Evolutionary conservation across 2,888 invertebrate genomes (phyloP).

Genomic region (Temnothorax ravouxi): DNA sequence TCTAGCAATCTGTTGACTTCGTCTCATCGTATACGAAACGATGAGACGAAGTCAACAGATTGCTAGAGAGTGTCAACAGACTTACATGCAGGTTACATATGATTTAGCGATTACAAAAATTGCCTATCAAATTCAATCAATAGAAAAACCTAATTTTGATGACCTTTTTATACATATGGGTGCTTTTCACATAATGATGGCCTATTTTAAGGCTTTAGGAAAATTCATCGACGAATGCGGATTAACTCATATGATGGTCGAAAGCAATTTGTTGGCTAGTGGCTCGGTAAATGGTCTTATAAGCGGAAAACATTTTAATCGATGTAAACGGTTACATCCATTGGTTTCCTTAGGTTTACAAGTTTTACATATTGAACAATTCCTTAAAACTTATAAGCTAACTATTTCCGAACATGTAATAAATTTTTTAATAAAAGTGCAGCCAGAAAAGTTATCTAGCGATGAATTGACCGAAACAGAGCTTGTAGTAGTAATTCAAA

Average conservation of each 20-base stretch:
- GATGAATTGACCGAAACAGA: not conserved
- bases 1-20: too few relatives aligned
- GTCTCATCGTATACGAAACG: slow-evolving; percentile 74
- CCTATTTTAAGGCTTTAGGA: slow-evolving; percentile 74
- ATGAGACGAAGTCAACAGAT: slow-evolving; percentile 63
- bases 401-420: not conserved
- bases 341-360: slow-evolving; percentile 63
- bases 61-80: slow-evolving; percentile 65
- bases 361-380: slow-evolving; percentile 73
- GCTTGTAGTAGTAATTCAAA: not conserved
- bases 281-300: slow-evolving; percentile 69
- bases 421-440: not conserved
- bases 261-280: slow-evolving; percentile 67
- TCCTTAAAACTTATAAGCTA: not conserved
- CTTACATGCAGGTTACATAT: slow-evolving; percentile 65
- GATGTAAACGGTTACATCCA: slow-evolving; percentile 67
- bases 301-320: slow-evolving; percentile 70
- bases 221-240: slow-evolving; percentile 77
- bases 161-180: slow-evolving; percentile 75
- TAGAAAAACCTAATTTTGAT: slow-evolving; percentile 67
- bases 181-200: slow-evolving; percentile 72
- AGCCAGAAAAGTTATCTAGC: not conserved
- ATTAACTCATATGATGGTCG: slow-evolving; percentile 61
- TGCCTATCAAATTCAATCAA: slow-evolving; percentile 72
- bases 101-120: slow-evolving; percentile 76